phyloP scores from a whole-genome alignment of 2,888 invertebrate genomes.

The Mayetiola destructor region DNA sequence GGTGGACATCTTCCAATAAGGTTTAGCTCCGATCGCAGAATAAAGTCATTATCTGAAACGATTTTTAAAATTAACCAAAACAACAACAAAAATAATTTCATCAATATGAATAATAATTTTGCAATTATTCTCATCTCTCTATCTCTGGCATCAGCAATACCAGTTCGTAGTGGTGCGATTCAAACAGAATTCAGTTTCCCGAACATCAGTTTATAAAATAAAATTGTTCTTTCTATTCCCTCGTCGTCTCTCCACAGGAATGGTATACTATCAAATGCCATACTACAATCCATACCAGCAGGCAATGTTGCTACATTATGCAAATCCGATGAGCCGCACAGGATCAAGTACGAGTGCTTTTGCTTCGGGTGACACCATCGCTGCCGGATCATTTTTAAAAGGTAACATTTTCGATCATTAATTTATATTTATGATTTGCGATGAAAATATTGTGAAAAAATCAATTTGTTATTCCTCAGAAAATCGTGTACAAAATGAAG shows the following conservation, averaged over 20 bases:
- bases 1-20: conserved; percentile 1
- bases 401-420: conserved; percentile 22
- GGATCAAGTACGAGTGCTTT: conserved; percentile 30
- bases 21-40: conserved; percentile 8
- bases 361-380: conserved; percentile 32
- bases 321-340: conserved; percentile 27
- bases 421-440: too few species aligned
- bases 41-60: neutral
- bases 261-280: conserved; percentile 20
- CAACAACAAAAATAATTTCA: neutral
- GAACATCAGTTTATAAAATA: neutral
- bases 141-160: neutral
- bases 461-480: neutral
- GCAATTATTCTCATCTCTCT: neutral
- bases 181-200: neutral
- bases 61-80: neutral
- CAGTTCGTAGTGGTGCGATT: neutral
- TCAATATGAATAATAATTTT: neutral
- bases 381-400: conserved; percentile 31
- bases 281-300: conserved; percentile 20
- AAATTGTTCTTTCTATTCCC: neutral
- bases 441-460: too few species aligned
- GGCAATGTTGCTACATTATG: conserved; percentile 31
- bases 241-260: conserved; percentile 13
- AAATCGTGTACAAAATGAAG: neutral